Conservation (phyloP, 1,140 invertebrate genomes). For the Oncopeltus fasciatus region DNA sequence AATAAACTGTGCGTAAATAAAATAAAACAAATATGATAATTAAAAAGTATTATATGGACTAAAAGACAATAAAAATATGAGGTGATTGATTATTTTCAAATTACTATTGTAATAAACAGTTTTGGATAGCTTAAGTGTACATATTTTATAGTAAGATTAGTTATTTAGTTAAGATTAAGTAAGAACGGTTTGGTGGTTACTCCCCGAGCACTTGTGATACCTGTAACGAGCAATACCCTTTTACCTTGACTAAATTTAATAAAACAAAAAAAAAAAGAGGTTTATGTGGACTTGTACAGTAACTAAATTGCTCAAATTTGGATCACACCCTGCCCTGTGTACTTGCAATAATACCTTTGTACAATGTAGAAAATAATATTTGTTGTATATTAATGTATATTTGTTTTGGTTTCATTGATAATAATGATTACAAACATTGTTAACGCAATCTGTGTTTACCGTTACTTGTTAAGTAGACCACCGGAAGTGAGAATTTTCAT, state of each 20-base stretch:
- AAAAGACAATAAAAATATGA: no score
- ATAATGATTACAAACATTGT: neutral
- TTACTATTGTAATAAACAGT: no score
- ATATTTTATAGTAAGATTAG: no score
- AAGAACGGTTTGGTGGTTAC: no score
- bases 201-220: neutral
- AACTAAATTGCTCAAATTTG: neutral
- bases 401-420: neutral
- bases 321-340: neutral
- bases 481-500: neutral
- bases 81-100: no score
- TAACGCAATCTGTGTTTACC: neutral
- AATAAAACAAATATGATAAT: no score
- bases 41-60: no score
- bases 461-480: neutral
- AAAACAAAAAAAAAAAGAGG: neutral
- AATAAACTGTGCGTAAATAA: no score
- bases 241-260: neutral
- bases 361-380: neutral
- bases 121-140: no score
- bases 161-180: no score
- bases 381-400: neutral
- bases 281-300: neutral
- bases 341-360: neutral
- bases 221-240: neutral